These are phyloP conservation scores for Drosophila meridiana DNA, from an alignment of 2,888 invertebrate genomes.

Conservation along the genomic window DNA sequence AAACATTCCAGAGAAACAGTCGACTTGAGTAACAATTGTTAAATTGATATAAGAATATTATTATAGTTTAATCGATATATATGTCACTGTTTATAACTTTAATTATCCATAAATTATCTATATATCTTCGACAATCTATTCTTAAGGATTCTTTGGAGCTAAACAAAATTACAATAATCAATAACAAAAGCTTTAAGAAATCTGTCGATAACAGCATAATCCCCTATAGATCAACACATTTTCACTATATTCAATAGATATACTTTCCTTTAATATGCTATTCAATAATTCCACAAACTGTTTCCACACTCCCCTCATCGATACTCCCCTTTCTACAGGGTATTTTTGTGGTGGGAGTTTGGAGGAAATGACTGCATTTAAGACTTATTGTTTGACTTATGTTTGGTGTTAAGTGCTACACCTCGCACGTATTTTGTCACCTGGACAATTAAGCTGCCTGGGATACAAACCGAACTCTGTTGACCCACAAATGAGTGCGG, in stretches of 20 bases:
- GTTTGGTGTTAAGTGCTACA: slow-evolving; percentile 49
- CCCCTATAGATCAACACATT: neutral
- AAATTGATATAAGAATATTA: neutral
- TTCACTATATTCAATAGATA: too few relatives aligned
- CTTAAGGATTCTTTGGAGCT: neutral
- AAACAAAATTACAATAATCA: neutral
- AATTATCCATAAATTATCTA: neutral
- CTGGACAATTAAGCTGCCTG: slow-evolving; percentile 67
- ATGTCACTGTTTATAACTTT: neutral
- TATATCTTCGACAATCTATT: neutral
- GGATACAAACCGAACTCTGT: slow-evolving; percentile 34
- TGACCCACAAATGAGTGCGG: slow-evolving; percentile 42
- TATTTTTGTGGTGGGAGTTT: slow-evolving; percentile 21
- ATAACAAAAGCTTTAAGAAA: neutral
- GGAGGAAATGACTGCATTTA: slow-evolving; percentile 42
- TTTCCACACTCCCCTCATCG: neutral
- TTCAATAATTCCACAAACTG: neutral
- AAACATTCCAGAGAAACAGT: too few relatives aligned
- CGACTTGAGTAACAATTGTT: neutral
- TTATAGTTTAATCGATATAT: neutral
- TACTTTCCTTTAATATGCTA: too few relatives aligned
- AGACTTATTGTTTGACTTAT: slow-evolving; percentile 23
- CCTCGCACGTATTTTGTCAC: slow-evolving; percentile 26
- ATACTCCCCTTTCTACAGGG: neutral
- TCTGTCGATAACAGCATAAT: neutral